phyloP scores from a whole-genome alignment of 1,140 invertebrate species.

The Zaprionus davidi region DNA sequence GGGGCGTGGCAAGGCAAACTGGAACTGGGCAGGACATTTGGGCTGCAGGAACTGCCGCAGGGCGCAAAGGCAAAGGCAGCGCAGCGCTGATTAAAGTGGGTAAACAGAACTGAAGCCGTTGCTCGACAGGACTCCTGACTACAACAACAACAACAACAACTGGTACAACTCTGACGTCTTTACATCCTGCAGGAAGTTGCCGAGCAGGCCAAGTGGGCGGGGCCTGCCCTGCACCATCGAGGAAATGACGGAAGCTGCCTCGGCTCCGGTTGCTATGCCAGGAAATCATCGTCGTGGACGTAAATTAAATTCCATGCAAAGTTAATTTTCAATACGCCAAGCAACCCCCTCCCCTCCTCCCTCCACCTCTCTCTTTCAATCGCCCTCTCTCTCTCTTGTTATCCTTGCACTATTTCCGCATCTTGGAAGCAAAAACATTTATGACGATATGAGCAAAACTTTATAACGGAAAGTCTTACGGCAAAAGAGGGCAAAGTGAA shows the following conservation, averaged over 20 bases:
- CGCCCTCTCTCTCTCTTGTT: neutral
- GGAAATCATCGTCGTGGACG: constrained; percentile 82
- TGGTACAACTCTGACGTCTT: constrained; percentile 44
- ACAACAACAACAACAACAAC: neutral
- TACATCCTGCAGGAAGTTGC: constrained; percentile 78
- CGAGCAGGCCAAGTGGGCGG: constrained; percentile 51
- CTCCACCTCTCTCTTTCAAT: neutral
- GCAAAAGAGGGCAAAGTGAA: too few relatives aligned
- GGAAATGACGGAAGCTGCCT: constrained; percentile 79
- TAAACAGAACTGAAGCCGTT: constrained; percentile 64
- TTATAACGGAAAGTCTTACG: constrained; percentile 13
- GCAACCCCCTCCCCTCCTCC: neutral
- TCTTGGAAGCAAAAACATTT: constrained; percentile 38
- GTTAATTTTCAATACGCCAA: constrained; percentile 62
- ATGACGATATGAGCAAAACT: constrained; percentile 34
- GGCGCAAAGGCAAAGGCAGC: neutral
- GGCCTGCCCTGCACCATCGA: constrained; percentile 57
- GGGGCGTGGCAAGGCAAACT: neutral
- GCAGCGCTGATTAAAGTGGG: constrained; percentile 74
- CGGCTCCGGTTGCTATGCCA: constrained; percentile 60
- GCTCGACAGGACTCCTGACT: constrained; percentile 29
- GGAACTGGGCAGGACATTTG: constrained; percentile 21
- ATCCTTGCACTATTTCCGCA: constrained; percentile 47
- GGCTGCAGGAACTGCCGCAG: constrained; percentile 9
- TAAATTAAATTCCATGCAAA: constrained; percentile 84